Conservation (phyloP, 2,888 invertebrate genomes). For the Amphipyra berbera region DNA sequence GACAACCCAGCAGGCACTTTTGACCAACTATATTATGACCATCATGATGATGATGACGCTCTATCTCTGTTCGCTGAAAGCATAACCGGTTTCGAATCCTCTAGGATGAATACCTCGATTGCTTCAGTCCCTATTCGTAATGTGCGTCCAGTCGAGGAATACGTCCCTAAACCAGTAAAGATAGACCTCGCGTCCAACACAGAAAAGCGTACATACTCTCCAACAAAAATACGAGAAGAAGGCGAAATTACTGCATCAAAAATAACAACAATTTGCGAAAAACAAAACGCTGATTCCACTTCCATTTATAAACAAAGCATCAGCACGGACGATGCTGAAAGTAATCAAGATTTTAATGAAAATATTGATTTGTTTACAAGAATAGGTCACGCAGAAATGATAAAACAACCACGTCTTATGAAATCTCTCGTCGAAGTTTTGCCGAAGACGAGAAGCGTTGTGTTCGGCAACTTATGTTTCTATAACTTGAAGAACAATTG, state of each 20-base stretch:
- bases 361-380: conserved; percentile 36
- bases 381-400: conserved; percentile 14
- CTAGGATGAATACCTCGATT: conserved; percentile 55
- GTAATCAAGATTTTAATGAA: conserved; percentile 35
- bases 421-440: conserved; percentile 42
- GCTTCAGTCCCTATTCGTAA: conserved; percentile 10
- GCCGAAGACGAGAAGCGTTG: conserved; percentile 47
- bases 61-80: conserved; percentile 83
- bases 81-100: conserved; percentile 76
- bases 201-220: conserved; percentile 62
- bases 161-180: conserved; percentile 66
- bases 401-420: conserved; percentile 36
- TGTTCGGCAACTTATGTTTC: conserved; percentile 73
- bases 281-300: conserved; percentile 79
- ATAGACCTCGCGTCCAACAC: conserved; percentile 13
- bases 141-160: conserved; percentile 63
- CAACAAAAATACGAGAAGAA: conserved; percentile 60
- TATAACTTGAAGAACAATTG: conserved; percentile 70
- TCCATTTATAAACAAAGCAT: conserved; percentile 65
- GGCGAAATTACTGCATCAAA: conserved; percentile 14
- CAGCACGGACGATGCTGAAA: conserved; percentile 32
- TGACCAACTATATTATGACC: conserved; percentile 37
- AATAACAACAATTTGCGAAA: conserved; percentile 66
- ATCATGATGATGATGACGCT: conserved; percentile 75
- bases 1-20: conserved; percentile 12